phyloP scores from a whole-genome alignment of 2,797 vertebrate species.

The Chanos chanos region DNA sequence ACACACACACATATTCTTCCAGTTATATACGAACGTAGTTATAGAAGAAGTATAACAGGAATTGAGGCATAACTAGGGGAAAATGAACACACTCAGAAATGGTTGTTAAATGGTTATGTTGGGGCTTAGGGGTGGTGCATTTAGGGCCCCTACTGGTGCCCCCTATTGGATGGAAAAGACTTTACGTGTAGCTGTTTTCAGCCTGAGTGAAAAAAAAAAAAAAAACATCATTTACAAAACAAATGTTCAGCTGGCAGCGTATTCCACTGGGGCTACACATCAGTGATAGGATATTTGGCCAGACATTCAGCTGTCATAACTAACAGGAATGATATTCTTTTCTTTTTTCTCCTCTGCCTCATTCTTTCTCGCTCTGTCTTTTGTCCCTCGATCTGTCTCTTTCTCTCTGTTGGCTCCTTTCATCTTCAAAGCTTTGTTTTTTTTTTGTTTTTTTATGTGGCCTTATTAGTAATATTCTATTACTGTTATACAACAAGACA shows the following conservation, averaged over 20 bases:
- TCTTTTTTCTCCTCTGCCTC: no score
- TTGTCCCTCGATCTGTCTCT: no score
- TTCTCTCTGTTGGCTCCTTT: not conserved
- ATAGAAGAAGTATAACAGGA: conserved; percentile 23
- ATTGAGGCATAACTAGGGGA: conserved; percentile 36
- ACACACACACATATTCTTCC: conserved; percentile 40
- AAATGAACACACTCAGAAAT: conserved; percentile 38
- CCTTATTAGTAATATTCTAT: not conserved
- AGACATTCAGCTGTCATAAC: no score
- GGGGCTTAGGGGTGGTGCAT: no score
- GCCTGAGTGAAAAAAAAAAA: not conserved
- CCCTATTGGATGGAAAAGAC: conserved; percentile 9
- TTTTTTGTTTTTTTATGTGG: not conserved
- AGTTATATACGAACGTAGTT: conserved; percentile 45
- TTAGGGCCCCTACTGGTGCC: conserved; percentile 22
- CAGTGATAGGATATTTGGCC: no score
- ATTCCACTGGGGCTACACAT: no score
- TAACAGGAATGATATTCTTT: no score
- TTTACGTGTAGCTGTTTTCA: not conserved
- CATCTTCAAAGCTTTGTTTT: conserved; percentile 1
- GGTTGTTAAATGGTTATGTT: conserved; percentile 26
- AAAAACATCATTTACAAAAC: no score
- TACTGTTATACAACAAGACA: not conserved
- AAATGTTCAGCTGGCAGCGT: no score
- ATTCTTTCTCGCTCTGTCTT: no score